phyloP scores from a whole-genome alignment of 2,888 invertebrate species.

The Calameuta pallipes region DNA sequence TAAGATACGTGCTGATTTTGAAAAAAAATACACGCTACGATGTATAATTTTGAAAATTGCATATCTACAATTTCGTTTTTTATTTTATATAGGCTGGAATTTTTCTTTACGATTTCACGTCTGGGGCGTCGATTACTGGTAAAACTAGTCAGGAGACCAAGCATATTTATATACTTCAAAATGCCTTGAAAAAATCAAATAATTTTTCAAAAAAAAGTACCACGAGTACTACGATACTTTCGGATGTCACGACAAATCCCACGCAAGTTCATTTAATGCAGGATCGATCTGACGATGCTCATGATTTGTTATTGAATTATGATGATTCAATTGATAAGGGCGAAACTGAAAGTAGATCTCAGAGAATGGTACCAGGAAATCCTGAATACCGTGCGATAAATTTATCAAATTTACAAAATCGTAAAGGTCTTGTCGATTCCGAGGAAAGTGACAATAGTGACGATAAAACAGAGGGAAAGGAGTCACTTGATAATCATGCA shows the following conservation, averaged over 20 bases:
- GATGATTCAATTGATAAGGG: constrained; percentile 6
- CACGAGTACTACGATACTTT: constrained; percentile 11
- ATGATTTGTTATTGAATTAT: not conserved
- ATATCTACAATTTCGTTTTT: not conserved
- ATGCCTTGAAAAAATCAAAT: constrained; percentile 47
- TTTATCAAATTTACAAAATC: constrained; percentile 51
- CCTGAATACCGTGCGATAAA: constrained; percentile 49
- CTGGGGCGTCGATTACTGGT: constrained; percentile 52
- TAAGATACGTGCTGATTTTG: too few species aligned
- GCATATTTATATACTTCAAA: constrained; percentile 59
- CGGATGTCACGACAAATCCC: constrained; percentile 22
- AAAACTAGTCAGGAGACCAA: constrained; percentile 60
- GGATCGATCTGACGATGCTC: constrained; percentile 46
- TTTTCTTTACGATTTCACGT: constrained; percentile 62
- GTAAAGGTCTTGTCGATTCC: constrained; percentile 41
- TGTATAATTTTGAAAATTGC: too few species aligned
- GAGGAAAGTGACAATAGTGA: constrained; percentile 33
- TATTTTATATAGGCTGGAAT: constrained; percentile 50
- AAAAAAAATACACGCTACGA: too few species aligned
- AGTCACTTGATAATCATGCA: constrained; percentile 57
- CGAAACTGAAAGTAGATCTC: constrained; percentile 16
- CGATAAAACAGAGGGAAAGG: constrained; percentile 38
- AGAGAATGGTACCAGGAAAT: constrained; percentile 15
- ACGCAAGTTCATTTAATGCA: constrained; percentile 36
- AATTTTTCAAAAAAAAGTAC: constrained; percentile 34